A percentile compares a stretch with the other conserved stretches of the same genome.
These are phyloP conservation scores for Drosophila truncata DNA, from an alignment of 1,140 invertebrate genomes.

Conservation along the genomic window DNA sequence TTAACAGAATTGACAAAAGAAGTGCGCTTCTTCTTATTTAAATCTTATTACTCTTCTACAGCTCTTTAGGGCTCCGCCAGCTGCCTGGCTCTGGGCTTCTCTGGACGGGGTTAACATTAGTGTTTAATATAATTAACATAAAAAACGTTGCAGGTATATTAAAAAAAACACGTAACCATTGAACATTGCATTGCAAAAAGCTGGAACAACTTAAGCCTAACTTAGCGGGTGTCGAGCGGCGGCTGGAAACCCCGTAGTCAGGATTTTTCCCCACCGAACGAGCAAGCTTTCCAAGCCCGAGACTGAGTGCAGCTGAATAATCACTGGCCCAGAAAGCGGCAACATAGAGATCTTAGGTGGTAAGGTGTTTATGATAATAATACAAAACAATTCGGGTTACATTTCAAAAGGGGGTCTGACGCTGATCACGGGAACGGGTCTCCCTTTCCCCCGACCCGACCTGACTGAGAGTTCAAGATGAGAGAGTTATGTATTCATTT, in stretches of 20 bases:
- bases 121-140: slow-evolving; percentile 53
- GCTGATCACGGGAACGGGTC: slow-evolving; percentile 7
- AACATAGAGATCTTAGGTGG: slow-evolving; percentile 18
- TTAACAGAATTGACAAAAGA: neutral
- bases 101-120: slow-evolving; percentile 35
- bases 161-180: slow-evolving; percentile 56
- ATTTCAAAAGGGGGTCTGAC: slow-evolving; percentile 7
- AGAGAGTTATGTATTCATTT: slow-evolving; percentile 32
- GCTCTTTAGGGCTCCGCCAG: slow-evolving; percentile 1
- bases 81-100: slow-evolving; percentile 27
- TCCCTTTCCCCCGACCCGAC: slow-evolving; percentile 30
- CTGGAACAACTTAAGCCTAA: slow-evolving; percentile 67
- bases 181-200: slow-evolving; percentile 60
- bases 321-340: slow-evolving; percentile 15
- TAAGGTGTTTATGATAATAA: slow-evolving; percentile 14
- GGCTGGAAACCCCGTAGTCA: slow-evolving; percentile 5
- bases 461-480: slow-evolving; percentile 30
- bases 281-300: slow-evolving; percentile 8
- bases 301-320: neutral
- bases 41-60: slow-evolving; percentile 1
- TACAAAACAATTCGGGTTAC: slow-evolving; percentile 8
- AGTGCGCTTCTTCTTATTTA: neutral
- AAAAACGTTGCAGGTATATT: slow-evolving; percentile 39
- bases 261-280: neutral
- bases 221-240: slow-evolving; percentile 22